phyloP scores from a whole-genome alignment of 2,797 vertebrate species.

The Gobio occitaniae region DNA sequence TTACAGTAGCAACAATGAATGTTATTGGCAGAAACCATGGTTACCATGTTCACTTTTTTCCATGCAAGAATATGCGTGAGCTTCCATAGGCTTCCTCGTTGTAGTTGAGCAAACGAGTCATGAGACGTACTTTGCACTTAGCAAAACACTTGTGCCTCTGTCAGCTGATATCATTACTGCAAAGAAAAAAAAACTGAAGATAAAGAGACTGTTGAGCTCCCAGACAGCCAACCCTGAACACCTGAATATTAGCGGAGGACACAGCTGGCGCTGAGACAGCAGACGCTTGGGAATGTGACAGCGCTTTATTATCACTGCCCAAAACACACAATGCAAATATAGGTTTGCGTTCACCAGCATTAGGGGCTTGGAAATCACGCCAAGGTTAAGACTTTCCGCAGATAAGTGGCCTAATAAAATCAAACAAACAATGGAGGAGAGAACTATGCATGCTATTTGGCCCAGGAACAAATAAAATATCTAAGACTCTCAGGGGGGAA shows the following conservation, averaged over 20 bases:
- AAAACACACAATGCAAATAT: constrained; percentile 50
- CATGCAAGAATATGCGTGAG: not conserved
- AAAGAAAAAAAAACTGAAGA: constrained; percentile 12
- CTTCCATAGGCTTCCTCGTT: not conserved
- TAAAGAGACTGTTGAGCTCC: constrained; percentile 44
- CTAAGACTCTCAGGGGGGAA: constrained; percentile 19
- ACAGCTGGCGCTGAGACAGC: constrained; percentile 75
- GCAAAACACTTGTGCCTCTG: constrained; percentile 39
- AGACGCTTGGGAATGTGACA: constrained; percentile 71
- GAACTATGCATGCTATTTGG: constrained; percentile 56
- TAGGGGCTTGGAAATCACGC: constrained; percentile 33
- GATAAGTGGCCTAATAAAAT: constrained; percentile 53
- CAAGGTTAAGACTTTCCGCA: constrained; percentile 33
- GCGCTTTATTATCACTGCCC: constrained; percentile 55
- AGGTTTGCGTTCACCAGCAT: constrained; percentile 35
- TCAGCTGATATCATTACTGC: constrained; percentile 48
- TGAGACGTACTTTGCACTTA: constrained; percentile 48
- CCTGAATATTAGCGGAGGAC: constrained; percentile 74
- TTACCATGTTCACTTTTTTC: not conserved
- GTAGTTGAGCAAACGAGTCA: constrained; percentile 20
- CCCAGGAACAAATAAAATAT: constrained; percentile 48
- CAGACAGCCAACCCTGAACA: constrained; percentile 60
- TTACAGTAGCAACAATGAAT: constrained; percentile 1
- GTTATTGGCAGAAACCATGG: not conserved
- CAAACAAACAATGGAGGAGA: constrained; percentile 40